Evolutionary conservation across 2,113 vertebrate species (phyloP).

Genomic region (Indri indri): DNA sequence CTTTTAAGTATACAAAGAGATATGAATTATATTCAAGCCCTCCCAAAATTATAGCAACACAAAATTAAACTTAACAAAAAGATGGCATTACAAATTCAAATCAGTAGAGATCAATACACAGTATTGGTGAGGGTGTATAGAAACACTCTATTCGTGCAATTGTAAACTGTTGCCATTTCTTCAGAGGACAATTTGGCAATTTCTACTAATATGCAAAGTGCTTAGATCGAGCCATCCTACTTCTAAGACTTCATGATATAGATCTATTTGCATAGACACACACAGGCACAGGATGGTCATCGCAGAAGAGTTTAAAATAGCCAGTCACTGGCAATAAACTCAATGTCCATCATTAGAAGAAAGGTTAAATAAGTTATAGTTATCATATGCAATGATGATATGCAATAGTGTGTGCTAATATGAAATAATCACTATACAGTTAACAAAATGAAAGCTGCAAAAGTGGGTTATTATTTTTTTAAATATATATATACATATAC

Average conservation of each 20-base stretch:
- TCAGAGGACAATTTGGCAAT: neutral
- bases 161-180: conserved; percentile 39
- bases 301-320: neutral
- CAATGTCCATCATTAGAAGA: neutral
- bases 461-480: neutral
- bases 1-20: neutral
- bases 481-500: neutral
- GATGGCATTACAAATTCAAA: conserved; percentile 16
- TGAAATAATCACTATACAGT: neutral
- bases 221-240: neutral
- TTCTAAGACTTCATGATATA: neutral
- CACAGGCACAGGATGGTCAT: neutral
- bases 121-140: neutral
- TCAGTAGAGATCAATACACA: neutral
- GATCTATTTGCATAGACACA: neutral
- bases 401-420: neutral
- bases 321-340: conserved; percentile 17
- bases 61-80: conserved; percentile 21
- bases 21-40: neutral
- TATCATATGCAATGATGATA: neutral
- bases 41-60: conserved; percentile 20
- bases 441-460: neutral
- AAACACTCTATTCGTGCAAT: neutral
- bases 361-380: neutral
- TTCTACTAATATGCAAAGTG: conserved; percentile 26